Percentiles rank a stretch among this genome's conserved stretches.
Conservation (phyloP, 2,113 vertebrate species). For the Alligator mississippiensis region DNA sequence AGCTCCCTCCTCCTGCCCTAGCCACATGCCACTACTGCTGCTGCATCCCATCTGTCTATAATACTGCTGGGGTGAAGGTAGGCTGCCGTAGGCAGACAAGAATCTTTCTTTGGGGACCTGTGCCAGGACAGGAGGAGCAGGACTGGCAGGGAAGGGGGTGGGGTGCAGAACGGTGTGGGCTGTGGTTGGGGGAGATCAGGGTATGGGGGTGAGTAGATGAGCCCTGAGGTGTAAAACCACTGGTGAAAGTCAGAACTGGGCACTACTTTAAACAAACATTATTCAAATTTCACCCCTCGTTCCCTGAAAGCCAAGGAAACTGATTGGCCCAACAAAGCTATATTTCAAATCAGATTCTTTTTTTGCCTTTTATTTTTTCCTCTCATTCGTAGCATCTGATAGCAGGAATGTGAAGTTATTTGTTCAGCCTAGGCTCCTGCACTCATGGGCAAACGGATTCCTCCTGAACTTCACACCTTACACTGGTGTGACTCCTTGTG, state of each 20-base stretch:
- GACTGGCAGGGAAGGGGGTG: no score
- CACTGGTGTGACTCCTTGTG: neutral
- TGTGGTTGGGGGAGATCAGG: no score
- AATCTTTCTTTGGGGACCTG: no score
- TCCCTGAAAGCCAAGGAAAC: neutral
- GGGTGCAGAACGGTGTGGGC: no score
- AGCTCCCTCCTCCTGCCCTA: no score
- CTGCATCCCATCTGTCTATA: no score
- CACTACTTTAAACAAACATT: neutral
- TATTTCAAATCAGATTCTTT: neutral
- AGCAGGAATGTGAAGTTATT: neutral
- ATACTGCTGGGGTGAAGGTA: no score
- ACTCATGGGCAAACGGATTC: neutral
- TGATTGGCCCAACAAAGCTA: neutral
- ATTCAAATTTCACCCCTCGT: neutral
- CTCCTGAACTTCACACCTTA: neutral
- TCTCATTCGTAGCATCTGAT: neutral
- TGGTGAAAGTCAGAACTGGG: neutral
- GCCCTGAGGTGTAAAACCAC: no score
- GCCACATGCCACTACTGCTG: no score
- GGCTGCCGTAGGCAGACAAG: no score
- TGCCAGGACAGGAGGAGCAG: no score
- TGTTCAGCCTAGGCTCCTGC: neutral
- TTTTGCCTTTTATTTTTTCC: neutral
- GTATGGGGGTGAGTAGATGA: no score